phyloP scores from a whole-genome alignment of 2,113 vertebrate species.

The Antechinus flavipes region DNA sequence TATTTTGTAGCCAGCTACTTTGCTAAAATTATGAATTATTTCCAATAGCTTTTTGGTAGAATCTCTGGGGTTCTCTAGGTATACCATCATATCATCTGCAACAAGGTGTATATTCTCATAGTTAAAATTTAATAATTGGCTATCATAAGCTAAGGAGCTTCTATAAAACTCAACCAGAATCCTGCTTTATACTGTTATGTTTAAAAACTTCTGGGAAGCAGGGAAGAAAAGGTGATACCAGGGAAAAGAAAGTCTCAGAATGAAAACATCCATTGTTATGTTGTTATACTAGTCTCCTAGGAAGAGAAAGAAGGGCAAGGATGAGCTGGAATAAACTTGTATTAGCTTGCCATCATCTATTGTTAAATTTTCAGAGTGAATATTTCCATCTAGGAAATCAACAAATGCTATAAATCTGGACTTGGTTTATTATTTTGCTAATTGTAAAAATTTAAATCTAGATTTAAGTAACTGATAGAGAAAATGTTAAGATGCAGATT shows the following conservation, averaged over 20 bases:
- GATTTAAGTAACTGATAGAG: neutral
- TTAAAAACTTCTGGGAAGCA: neutral
- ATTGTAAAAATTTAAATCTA: neutral
- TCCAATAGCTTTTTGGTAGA: no score
- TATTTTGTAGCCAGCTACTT: no score
- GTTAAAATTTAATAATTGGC: neutral
- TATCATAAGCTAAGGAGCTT: neutral
- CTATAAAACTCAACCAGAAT: neutral
- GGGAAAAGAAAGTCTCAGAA: neutral
- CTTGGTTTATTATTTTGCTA: neutral
- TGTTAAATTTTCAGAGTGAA: no score
- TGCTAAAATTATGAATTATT: no score
- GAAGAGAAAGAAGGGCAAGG: neutral
- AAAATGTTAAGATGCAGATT: neutral
- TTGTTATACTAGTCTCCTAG: neutral
- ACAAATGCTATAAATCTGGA: neutral
- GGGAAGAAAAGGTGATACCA: neutral
- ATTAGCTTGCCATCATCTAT: no score
- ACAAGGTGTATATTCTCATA: neutral
- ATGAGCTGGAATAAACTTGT: neutral
- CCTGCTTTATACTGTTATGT: neutral
- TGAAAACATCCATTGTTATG: neutral
- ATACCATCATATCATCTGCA: no score
- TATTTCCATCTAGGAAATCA: neutral
- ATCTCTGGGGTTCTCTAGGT: no score